phyloP scores from a whole-genome alignment of 2,113 vertebrate species.

The Tenrec ecaudatus region DNA sequence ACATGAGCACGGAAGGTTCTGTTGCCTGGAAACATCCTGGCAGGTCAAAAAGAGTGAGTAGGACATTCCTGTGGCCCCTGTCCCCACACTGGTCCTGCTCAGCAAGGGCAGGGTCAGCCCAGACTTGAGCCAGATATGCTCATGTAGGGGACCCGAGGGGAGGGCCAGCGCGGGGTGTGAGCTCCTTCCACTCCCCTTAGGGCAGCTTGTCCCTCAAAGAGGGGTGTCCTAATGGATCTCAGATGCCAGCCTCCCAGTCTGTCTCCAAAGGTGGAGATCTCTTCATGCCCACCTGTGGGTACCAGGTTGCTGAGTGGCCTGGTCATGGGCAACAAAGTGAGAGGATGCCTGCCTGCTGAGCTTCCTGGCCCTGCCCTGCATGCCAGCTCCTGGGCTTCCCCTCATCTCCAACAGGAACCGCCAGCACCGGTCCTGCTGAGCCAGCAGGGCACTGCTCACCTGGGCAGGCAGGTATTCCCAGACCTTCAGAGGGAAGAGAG shows the following conservation, averaged over 20 bases:
- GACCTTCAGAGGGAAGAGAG: too few species aligned
- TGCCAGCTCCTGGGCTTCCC: too few species aligned
- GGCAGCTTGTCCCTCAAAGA: background rate
- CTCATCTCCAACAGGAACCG: too few species aligned
- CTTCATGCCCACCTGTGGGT: background rate
- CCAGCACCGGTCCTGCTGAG: too few species aligned
- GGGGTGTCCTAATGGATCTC: background rate
- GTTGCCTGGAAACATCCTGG: background rate
- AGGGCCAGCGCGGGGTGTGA: too few species aligned
- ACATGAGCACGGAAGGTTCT: too few species aligned
- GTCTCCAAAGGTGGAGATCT: background rate
- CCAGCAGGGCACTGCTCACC: too few species aligned
- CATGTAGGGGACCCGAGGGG: too few species aligned
- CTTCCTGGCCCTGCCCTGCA: too few species aligned
- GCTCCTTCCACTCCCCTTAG: too few species aligned
- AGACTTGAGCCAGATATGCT: background rate
- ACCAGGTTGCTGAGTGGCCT: accelerated
- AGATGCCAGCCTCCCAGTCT: background rate
- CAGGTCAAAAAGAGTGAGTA: background rate
- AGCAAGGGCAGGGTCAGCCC: background rate
- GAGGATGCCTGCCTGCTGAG: too few species aligned
- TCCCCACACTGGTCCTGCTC: background rate
- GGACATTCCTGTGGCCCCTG: background rate
- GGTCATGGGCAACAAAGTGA: background rate
- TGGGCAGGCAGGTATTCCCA: too few species aligned